Percentiles rank a stretch among this genome's conserved stretches.
Evolutionary conservation across 2,113 vertebrate species (phyloP).

Genomic region (Choloepus hoffmanni): DNA sequence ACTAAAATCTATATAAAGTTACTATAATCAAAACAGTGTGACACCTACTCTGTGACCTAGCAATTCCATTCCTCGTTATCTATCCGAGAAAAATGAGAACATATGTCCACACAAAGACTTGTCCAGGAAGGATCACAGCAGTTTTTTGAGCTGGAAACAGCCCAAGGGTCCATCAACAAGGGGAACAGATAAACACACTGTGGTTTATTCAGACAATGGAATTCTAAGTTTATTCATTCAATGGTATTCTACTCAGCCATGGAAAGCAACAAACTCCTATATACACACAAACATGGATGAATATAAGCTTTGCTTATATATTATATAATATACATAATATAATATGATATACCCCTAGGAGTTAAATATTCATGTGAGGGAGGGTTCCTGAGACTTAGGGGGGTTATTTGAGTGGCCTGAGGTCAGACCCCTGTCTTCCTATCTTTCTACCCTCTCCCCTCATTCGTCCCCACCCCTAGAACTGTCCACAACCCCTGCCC

Average conservation of each 20-base stretch:
- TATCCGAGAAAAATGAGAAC: not conserved
- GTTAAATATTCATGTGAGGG: not conserved
- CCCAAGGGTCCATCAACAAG: too few species aligned
- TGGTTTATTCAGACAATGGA: not conserved
- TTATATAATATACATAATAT: not conserved
- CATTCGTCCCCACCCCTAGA: too few species aligned
- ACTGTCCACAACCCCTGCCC: not conserved
- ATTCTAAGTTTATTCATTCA: not conserved
- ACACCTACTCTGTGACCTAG: not conserved
- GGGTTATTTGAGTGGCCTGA: not conserved
- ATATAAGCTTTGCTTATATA: not conserved
- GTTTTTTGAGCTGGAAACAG: not conserved
- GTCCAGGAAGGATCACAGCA: not conserved
- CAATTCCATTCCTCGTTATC: not conserved
- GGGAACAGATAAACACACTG: fast-evolving
- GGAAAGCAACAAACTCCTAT: not conserved
- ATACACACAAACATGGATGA: not conserved
- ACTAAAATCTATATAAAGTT: not conserved
- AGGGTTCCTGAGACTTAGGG: not conserved
- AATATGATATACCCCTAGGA: too few species aligned
- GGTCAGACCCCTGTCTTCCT: not conserved
- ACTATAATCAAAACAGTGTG: not conserved
- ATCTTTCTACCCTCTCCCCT: too few species aligned
- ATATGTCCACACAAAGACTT: not conserved
- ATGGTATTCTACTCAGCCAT: not conserved